Percentiles rank a stretch among this genome's conserved stretches.
Conservation (phyloP, 2,888 invertebrate species). For the Xylophagus ater region DNA sequence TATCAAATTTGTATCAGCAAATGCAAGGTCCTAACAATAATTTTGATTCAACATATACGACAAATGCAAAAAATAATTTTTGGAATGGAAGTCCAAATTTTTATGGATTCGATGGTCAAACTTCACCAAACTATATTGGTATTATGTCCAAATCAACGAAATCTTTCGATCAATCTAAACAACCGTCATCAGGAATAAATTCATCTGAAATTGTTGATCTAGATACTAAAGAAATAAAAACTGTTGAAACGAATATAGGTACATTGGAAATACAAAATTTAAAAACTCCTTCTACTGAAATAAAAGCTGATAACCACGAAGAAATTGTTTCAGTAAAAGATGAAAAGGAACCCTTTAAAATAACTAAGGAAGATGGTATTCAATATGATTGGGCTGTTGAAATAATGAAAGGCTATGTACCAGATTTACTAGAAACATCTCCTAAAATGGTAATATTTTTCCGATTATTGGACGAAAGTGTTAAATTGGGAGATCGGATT, state of each 20-base stretch:
- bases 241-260: conserved; percentile 31
- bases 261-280: conserved; percentile 30
- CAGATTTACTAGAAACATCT: conserved; percentile 84
- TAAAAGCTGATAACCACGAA: conserved; percentile 14
- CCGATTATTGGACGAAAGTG: conserved; percentile 79
- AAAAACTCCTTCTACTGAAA: conserved; percentile 25
- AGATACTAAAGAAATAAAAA: conserved; percentile 39
- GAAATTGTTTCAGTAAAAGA: conserved; percentile 37
- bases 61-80: conserved; percentile 12
- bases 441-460: conserved; percentile 93
- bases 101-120: conserved; percentile 6
- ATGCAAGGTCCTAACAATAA: conserved; percentile 12
- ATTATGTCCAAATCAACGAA: conserved; percentile 13
- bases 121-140: conserved; percentile 11
- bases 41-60: conserved; percentile 10
- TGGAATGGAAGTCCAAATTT: conserved; percentile 10
- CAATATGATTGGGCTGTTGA: conserved; percentile 84
- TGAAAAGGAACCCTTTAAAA: conserved; percentile 48
- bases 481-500: conserved; percentile 77
- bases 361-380: conserved; percentile 63
- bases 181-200: conserved; percentile 23
- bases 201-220: conserved; percentile 36
- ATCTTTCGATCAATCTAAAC: conserved; percentile 11
- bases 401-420: conserved; percentile 70
- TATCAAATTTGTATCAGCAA: conserved; percentile 12